Conservation (phyloP, 2,113 vertebrate species). For the Scalopus aquaticus region DNA sequence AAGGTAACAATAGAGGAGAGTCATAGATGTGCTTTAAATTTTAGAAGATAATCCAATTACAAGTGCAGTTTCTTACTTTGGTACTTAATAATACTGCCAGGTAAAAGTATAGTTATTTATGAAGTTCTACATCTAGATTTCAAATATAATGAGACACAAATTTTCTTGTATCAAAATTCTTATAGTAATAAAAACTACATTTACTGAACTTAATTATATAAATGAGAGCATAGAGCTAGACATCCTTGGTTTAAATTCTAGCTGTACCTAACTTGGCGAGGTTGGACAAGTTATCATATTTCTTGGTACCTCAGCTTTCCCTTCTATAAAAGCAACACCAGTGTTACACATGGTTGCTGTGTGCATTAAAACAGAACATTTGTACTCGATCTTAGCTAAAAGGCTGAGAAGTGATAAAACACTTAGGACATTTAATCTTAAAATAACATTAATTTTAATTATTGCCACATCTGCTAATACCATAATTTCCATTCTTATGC, state of each 20-base stretch:
- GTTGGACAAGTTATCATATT: background rate
- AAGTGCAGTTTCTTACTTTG: background rate
- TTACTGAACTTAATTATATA: background rate
- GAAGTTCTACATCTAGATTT: background rate
- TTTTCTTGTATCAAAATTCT: background rate
- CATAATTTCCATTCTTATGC: background rate
- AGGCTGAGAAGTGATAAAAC: no score
- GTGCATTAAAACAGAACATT: background rate
- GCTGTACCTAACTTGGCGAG: background rate
- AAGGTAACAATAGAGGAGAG: background rate
- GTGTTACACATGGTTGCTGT: background rate
- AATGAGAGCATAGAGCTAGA: conserved; percentile 4
- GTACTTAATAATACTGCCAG: background rate
- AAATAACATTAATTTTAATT: background rate
- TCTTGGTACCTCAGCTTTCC: background rate
- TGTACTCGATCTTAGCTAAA: background rate
- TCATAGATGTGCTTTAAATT: background rate
- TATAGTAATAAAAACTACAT: background rate
- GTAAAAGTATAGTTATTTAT: background rate
- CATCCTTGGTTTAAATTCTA: conserved; percentile 14
- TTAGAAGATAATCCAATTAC: background rate
- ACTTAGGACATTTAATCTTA: background rate
- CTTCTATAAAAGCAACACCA: background rate
- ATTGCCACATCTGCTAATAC: background rate
- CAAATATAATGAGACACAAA: background rate